phyloP scores from a whole-genome alignment of 2,888 invertebrate genomes.

The Clitarchus hookeri region DNA sequence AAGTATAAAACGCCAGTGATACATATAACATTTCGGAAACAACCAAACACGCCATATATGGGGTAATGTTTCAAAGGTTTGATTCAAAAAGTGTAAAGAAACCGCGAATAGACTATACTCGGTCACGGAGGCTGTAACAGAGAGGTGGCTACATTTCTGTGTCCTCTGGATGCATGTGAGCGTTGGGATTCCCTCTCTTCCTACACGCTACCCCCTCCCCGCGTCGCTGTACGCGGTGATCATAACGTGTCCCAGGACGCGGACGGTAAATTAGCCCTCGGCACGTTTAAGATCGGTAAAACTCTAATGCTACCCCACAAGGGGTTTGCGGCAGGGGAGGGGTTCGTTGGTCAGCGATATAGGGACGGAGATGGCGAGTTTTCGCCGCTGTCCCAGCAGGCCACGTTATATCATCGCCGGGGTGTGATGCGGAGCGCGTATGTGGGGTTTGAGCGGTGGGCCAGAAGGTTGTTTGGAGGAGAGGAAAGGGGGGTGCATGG shows the following conservation, averaged over 20 bases:
- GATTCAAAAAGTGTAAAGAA: no score
- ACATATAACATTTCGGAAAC: no score
- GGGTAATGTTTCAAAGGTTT: no score
- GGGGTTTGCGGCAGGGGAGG: no score
- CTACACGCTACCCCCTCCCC: not conserved
- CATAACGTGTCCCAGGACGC: not conserved
- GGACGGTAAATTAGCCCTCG: not conserved
- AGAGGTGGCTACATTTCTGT: no score
- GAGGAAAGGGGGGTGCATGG: not conserved
- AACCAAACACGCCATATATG: no score
- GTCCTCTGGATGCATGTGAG: not conserved
- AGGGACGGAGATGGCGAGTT: not conserved
- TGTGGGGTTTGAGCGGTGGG: not conserved
- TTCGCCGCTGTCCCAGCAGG: not conserved
- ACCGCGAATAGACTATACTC: no score
- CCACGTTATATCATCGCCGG: not conserved
- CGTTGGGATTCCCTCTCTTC: not conserved
- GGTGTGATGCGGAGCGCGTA: not conserved
- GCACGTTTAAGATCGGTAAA: slow-evolving; percentile 7
- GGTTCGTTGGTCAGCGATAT: not conserved
- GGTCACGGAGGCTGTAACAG: no score
- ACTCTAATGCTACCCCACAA: not conserved
- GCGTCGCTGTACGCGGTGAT: not conserved
- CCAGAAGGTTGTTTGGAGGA: no score
- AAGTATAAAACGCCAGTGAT: no score